Evolutionary conservation across 2,113 vertebrate species (phyloP).

Genomic region (Crypturellus undulatus): DNA sequence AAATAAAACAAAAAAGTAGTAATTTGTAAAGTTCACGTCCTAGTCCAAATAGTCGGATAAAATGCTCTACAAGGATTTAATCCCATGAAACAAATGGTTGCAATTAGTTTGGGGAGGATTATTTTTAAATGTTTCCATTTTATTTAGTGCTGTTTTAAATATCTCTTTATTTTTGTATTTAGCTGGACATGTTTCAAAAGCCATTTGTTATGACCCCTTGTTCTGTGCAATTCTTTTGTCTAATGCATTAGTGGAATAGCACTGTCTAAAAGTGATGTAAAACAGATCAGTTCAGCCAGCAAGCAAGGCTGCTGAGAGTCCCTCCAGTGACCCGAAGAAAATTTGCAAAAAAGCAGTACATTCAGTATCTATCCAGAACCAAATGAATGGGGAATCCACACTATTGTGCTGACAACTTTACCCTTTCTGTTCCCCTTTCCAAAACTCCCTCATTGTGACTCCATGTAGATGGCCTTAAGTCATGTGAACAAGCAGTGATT

Average conservation of each 20-base stretch:
- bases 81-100: conserved; percentile 47
- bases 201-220: conserved; percentile 4
- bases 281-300: conserved; percentile 10
- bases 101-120: conserved; percentile 43
- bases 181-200: conserved; percentile 34
- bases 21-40: conserved; percentile 23
- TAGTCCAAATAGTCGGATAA: neutral
- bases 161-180: conserved; percentile 27
- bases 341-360: neutral
- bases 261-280: conserved; percentile 21
- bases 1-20: conserved; percentile 40
- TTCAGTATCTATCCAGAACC: neutral
- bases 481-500: neutral
- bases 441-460: neutral
- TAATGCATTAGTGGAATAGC: conserved; percentile 9
- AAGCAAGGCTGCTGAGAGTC: neutral
- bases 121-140: conserved; percentile 48
- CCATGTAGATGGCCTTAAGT: neutral
- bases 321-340: neutral
- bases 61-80: conserved; percentile 44
- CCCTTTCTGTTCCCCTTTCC: neutral
- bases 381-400: neutral
- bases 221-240: conserved; percentile 41
- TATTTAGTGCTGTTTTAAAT: conserved; percentile 33
- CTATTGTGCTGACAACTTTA: neutral